Conservation (phyloP, 1,140 invertebrate species). For the Adoxophyes honmai region DNA sequence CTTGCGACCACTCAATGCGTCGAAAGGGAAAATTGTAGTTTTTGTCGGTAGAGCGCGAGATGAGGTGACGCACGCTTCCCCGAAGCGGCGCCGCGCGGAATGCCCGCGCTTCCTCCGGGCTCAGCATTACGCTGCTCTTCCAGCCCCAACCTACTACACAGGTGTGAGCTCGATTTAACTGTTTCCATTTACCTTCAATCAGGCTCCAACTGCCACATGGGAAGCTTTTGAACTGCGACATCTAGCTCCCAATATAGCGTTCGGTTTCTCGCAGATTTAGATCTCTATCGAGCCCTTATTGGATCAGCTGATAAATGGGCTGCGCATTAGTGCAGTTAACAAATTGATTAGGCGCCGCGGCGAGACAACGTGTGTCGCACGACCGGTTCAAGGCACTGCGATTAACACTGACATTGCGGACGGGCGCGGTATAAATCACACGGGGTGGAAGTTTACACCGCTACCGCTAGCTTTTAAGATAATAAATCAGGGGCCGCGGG, state of each 20-base stretch:
- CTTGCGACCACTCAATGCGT: slow-evolving; percentile 49
- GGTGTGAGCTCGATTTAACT: neutral
- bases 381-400: slow-evolving; percentile 39
- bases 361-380: slow-evolving; percentile 14
- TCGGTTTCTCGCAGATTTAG: too few species aligned
- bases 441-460: slow-evolving; percentile 47
- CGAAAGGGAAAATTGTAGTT: slow-evolving; percentile 72
- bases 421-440: slow-evolving; percentile 52
- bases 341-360: slow-evolving; percentile 14
- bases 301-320: slow-evolving; percentile 1
- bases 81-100: slow-evolving; percentile 51
- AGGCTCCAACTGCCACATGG: too few species aligned
- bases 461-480: slow-evolving; percentile 47
- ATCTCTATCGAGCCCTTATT: neutral
- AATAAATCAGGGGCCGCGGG: slow-evolving; percentile 63
- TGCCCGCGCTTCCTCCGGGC: slow-evolving; percentile 26
- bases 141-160: neutral
- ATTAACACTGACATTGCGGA: slow-evolving; percentile 48
- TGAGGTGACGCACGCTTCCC: slow-evolving; percentile 56
- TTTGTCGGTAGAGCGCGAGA: slow-evolving; percentile 46
- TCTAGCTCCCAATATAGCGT: neutral
- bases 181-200: too few species aligned
- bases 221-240: too few species aligned
- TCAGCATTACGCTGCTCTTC: neutral
- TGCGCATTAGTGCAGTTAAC: slow-evolving; percentile 15